These are phyloP conservation scores for Athripsodes cinereus DNA, from an alignment of 2,888 invertebrate genomes.

Conservation along the genomic window DNA sequence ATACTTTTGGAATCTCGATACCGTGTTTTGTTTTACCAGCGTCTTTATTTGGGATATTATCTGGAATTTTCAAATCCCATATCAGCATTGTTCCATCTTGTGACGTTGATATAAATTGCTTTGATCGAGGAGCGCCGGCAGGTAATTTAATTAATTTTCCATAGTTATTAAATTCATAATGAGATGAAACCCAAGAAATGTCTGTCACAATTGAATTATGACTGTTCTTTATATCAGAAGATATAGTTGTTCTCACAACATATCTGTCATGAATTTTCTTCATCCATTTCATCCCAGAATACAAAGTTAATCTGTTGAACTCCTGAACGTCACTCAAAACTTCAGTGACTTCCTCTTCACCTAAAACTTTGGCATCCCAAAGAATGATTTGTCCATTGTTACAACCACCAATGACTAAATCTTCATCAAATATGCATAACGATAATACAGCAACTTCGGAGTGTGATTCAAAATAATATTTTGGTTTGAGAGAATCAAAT, in stretches of 20 bases:
- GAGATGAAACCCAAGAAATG: slow-evolving; percentile 64
- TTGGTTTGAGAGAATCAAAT: slow-evolving; percentile 61
- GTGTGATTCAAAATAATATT: slow-evolving; percentile 61
- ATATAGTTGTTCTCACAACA: slow-evolving; percentile 52
- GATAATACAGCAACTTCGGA: slow-evolving; percentile 60
- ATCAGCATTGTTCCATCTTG: slow-evolving; percentile 63
- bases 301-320: slow-evolving; percentile 55
- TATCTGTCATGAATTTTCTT: slow-evolving; percentile 54
- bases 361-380: slow-evolving; percentile 62
- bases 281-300: slow-evolving; percentile 63
- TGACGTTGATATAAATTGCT: slow-evolving; percentile 60
- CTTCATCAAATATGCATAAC: slow-evolving; percentile 64
- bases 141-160: slow-evolving; percentile 47
- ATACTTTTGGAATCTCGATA: not conserved
- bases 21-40: not conserved
- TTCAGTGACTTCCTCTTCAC: slow-evolving; percentile 56
- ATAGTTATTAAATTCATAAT: slow-evolving; percentile 51
- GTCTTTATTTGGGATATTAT: not conserved
- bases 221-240: slow-evolving; percentile 56
- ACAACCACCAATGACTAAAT: slow-evolving; percentile 65
- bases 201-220: slow-evolving; percentile 58
- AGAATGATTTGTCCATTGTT: slow-evolving; percentile 64
- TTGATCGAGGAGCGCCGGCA: slow-evolving; percentile 38
- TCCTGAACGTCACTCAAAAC: slow-evolving; percentile 57
- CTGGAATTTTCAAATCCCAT: slow-evolving; percentile 48